A percentile compares a stretch with the other conserved stretches of the same genome.
Evolutionary conservation across 92 coral and sea anemone genomes (phyloP).

Genomic region (Epizoanthus scotinus): DNA sequence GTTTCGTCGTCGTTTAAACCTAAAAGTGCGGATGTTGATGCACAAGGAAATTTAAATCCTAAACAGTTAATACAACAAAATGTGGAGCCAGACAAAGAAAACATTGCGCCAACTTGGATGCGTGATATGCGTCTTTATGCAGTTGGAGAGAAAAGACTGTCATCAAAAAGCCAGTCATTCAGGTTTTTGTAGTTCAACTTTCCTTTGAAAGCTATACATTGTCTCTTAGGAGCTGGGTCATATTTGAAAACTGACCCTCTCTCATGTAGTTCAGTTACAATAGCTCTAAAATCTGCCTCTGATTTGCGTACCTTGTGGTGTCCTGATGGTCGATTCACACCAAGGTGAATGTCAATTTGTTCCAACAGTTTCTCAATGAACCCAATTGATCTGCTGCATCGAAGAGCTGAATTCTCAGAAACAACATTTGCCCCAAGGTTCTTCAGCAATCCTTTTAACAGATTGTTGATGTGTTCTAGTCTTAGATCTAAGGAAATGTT

Average conservation of each 20-base stretch:
- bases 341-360: conserved; percentile 17
- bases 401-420: conserved; percentile 7
- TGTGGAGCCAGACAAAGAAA: too few species aligned
- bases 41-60: too few species aligned
- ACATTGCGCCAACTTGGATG: too few species aligned
- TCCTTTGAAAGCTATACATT: background rate
- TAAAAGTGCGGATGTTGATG: too few species aligned
- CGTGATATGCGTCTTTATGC: too few species aligned
- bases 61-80: too few species aligned
- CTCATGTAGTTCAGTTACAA: conserved; percentile 26
- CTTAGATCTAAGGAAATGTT: conserved; percentile 59
- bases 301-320: conserved; percentile 35
- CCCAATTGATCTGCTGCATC: conserved; percentile 24
- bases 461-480: conserved; percentile 43
- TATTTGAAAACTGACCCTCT: conserved; percentile 18
- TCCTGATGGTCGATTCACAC: conserved; percentile 36
- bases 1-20: too few species aligned
- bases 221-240: conserved; percentile 15
- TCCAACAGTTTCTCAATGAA: conserved; percentile 3
- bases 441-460: conserved; percentile 36
- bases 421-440: conserved; percentile 38
- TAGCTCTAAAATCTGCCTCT: conserved; percentile 26
- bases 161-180: too few species aligned
- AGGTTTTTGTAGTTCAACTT: too few species aligned
- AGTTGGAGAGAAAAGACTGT: too few species aligned